Conservation (phyloP, 2,797 vertebrate species). For the Nasua narica region DNA sequence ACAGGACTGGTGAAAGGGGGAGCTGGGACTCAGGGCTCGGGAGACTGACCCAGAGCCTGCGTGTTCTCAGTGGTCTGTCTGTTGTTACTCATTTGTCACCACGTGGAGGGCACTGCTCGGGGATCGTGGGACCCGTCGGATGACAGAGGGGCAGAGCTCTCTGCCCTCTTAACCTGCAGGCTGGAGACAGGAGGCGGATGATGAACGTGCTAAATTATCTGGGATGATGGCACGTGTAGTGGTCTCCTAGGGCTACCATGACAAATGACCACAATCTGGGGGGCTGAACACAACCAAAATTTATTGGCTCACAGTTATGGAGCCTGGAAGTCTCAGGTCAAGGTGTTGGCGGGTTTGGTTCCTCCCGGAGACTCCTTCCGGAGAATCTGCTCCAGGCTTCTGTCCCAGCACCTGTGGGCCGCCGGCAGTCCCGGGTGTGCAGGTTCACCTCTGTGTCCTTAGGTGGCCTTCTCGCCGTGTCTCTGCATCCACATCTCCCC, state of each 20-base stretch:
- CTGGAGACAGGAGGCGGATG: neutral
- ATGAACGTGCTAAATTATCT: fast-evolving
- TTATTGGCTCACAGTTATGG: neutral
- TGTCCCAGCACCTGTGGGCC: fast-evolving
- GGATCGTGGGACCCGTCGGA: neutral
- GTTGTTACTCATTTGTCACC: neutral
- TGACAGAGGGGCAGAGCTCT: neutral
- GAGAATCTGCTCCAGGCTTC: fast-evolving
- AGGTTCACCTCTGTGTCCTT: neutral
- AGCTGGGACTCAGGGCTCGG: fast-evolving
- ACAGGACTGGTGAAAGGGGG: fast-evolving
- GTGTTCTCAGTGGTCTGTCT: fast-evolving
- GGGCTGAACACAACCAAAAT: fast-evolving
- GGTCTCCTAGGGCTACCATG: fast-evolving
- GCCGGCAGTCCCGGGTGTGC: fast-evolving
- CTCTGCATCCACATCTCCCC: neutral
- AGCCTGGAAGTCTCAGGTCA: neutral
- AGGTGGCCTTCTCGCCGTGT: neutral
- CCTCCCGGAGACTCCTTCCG: neutral
- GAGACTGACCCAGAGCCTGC: neutral
- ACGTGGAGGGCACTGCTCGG: fast-evolving
- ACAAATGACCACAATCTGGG: fast-evolving
- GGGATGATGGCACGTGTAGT: fast-evolving
- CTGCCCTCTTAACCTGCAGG: fast-evolving
- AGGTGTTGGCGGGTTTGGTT: fast-evolving